Evolutionary conservation across 2,113 vertebrate species (phyloP), one percentile per base, ranked within the genome.

Genomic region (Malurus alboscapulatus): DNA sequence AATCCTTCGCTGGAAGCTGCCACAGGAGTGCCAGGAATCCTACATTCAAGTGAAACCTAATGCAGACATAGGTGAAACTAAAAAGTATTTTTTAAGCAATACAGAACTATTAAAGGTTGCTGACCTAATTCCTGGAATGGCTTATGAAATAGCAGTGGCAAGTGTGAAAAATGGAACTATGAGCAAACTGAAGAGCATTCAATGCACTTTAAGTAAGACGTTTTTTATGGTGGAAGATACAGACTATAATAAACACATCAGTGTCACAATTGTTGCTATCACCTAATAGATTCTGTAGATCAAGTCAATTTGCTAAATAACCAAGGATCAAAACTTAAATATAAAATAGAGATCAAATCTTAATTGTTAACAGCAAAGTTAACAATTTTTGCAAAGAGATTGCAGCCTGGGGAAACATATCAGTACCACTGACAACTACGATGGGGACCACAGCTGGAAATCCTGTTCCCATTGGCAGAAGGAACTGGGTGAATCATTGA

Each of bases 131-230:
- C 97, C 98, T 72, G 98, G 98, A 90, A 98, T 98, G 96, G 90
- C 97, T 21, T 99, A 98, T 92, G 96, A 98, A 86, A 96, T 98
- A 74, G 96, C 96, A 44, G 96, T 99, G 55, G 97, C 97, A 72
- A 97, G 97, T 75, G 77, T 98, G 84, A 98, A 89, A 26, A 98
- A 96, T 81, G 96, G 98, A 59, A 98, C 98, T 81, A 97, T 93
- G 94, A 99, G 98, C 19, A 57, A 97, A 87, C 94, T 82, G 91
- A 97, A 96, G 79, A 97, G 82, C 45, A 22, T 98, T 92, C 96
- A 95, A 42, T 97, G 98, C 87, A 99, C 98, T 53, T 96, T 98
- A 96, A 98, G 98, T 99, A 97, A 97, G 97, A 86, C 19, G 38
- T 17, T 15, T 12, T 87, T 87, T 59, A 76, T 36, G 40, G 17